Evolutionary conservation across 2,113 vertebrate genomes (phyloP), one percentile per base, ranked within the genome.

Genomic region (Petromus typicus): DNA sequence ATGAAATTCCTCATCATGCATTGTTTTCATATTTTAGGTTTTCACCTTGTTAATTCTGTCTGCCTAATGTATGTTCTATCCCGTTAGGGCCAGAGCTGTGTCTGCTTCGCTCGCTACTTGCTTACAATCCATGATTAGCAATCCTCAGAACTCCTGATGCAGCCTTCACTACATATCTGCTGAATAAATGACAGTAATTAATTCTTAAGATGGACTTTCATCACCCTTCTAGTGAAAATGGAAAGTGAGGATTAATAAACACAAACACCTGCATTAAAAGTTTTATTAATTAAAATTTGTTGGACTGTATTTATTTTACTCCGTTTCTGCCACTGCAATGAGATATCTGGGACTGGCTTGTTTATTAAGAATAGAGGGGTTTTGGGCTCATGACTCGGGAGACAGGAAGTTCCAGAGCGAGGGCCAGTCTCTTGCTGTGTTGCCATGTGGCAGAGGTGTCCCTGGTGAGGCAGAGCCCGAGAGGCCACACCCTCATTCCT

Each of bases 391-490:
- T 2, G 4, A 40, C 4, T 32, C 2, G 23, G 27, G 51, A 63
- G 75, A 7, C 2, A 59, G 30, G 59, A 22, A 48, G 54, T 56
- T 30, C 23, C 20, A 16, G 48, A 67, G 23, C 2, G 2, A 32
- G 23, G 51, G 14, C 30, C 10, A 27, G 73, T 18, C 5, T 51
- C 32, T 4, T 61, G 32, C 16, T 30, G 9, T 13, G 10, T 63
- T 6, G 7, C 2, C 1, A 25, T 0, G 0, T 34, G 16, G 30
- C 16, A 27, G 59, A n/a, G 45, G 63, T 23, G 23, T 25, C 6
- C 32, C 13, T 9, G 64, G 22, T 4, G 22, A 40, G 34, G 20
- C 32, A 69, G n/a, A 57, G 45, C 45, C 12, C 48, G 2, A 0
- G n/a, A 85, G 63, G 30, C 34, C 73, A 25, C 17, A 3, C 32